A percentile compares a stretch with the other conserved stretches of the same genome.
Evolutionary conservation across 2,113 vertebrate genomes (phyloP).

Genomic region (Axis porcinus): DNA sequence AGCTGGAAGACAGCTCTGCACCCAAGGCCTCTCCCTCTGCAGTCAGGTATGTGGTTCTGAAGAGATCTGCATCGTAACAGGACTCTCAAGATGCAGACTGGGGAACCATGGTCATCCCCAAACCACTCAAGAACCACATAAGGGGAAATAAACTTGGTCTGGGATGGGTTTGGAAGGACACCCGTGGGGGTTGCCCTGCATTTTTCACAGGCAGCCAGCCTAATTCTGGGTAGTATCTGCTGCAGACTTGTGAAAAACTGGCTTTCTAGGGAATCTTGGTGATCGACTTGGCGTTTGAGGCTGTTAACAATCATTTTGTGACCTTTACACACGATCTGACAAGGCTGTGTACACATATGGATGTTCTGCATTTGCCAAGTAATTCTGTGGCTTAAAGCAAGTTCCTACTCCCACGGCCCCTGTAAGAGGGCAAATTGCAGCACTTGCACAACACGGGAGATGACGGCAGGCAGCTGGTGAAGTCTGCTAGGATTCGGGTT

Average conservation of each 20-base stretch:
- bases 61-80: background rate
- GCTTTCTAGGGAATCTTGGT: background rate
- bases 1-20: background rate
- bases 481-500: background rate
- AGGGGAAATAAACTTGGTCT: background rate
- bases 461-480: background rate
- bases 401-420: background rate
- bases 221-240: background rate
- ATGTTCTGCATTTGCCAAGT: background rate
- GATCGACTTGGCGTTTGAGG: background rate
- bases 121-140: background rate
- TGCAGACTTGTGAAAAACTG: background rate
- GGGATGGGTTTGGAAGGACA: background rate
- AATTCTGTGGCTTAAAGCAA: background rate
- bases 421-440: background rate
- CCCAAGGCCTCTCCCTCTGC: background rate
- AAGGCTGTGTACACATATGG: background rate
- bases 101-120: background rate
- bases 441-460: fast-evolving
- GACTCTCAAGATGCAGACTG: background rate
- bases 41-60: background rate
- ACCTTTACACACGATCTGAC: background rate
- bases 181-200: background rate
- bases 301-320: background rate
- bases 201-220: background rate